Base-by-base conservation (phyloP, 2,113 vertebrate species). In the Diglossa brunneiventris region DNA sequence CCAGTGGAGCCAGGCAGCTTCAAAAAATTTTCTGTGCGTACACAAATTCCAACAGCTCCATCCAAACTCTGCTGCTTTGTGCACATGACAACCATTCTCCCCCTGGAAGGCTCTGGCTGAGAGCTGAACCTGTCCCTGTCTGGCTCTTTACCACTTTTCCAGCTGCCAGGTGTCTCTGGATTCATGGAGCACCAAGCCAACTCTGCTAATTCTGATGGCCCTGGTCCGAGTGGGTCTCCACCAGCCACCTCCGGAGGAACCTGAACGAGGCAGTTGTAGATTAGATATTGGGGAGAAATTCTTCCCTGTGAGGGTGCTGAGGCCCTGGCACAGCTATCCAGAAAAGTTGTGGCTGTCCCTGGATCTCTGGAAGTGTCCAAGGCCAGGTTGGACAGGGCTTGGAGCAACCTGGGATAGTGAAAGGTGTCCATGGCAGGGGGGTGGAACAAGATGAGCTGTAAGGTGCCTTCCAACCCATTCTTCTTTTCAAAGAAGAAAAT, bases 1-100 rank as follows among this genome's bases (percentile, higher is more conserved):
- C 19, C 66, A 20, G 67, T 6, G 44, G 35, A 68, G 15, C 10
- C 47, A n/a, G 42, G 31, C 23, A 83, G 13, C 31, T 75, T 73
- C 47, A 77, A 80, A 72, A 61, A 37, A 11, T 4, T 16, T 5
- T 22, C 20, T 6, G 0, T 0, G 0, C 0, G 0, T 21, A 6
- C 28, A 19, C 2, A 17, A 8, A 81, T 89, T 70, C 44, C 52
- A 50, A 10, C 20, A 63, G 16, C 17, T 47, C 30, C n/a, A 39
- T 10, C 53, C 50, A 75, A 85, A 53, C 39, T 61, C 41, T 20
- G 31, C 23, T 68, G 27, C 31, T 33, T 4, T 41, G 27, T 66
- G n/a, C n/a, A n/a, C 0, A 1, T 15, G 21, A 52, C 37, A 62
- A 15, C 24, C 22, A 4, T 30, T 69, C 3, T 33, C 13, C 18